A percentile compares a stretch with the other conserved stretches of the same genome.
Evolutionary conservation across 2,113 vertebrate genomes (phyloP).

Genomic region (Channa maculata): DNA sequence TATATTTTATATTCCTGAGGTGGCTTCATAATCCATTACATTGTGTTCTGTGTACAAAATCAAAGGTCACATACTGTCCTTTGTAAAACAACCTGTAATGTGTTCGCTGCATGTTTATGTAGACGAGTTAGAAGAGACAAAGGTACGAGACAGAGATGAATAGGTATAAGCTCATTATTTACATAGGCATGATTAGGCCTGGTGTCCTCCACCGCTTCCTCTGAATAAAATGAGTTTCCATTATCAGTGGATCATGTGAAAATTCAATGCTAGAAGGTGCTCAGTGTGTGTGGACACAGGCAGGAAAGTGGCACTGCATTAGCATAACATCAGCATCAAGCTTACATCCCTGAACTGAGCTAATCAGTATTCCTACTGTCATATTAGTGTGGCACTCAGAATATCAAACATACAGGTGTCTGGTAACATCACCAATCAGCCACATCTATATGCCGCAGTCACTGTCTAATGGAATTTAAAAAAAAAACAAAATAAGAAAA

Average conservation of each 20-base stretch:
- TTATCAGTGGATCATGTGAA: conserved; percentile 58
- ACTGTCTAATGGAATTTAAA: conserved; percentile 32
- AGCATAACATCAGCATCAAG: conserved; percentile 75
- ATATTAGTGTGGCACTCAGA: conserved; percentile 56
- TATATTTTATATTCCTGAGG: conserved; percentile 44
- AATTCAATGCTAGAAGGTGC: conserved; percentile 54
- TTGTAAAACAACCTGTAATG: conserved; percentile 28
- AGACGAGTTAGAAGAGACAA: conserved; percentile 8
- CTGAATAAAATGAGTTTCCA: conserved; percentile 60
- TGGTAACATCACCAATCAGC: conserved; percentile 53
- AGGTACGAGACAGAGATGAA: conserved; percentile 55
- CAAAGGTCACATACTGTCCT: conserved; percentile 39
- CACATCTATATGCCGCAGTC: conserved; percentile 28
- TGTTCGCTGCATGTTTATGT: conserved; percentile 10
- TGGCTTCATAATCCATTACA: conserved; percentile 48
- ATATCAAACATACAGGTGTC: conserved; percentile 62
- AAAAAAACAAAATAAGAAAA: conserved; percentile 5
- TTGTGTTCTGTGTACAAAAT: conserved; percentile 14
- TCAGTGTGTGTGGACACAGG: conserved; percentile 52
- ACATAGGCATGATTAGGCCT: conserved; percentile 47
- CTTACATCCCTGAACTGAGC: conserved; percentile 50
- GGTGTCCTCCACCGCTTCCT: conserved; percentile 21
- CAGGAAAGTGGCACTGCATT: conserved; percentile 61
- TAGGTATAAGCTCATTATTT: conserved; percentile 57
- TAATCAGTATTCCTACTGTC: conserved; percentile 72